Conservation (phyloP, 2,888 invertebrate genomes). For the Pristionchus entomophagus region DNA sequence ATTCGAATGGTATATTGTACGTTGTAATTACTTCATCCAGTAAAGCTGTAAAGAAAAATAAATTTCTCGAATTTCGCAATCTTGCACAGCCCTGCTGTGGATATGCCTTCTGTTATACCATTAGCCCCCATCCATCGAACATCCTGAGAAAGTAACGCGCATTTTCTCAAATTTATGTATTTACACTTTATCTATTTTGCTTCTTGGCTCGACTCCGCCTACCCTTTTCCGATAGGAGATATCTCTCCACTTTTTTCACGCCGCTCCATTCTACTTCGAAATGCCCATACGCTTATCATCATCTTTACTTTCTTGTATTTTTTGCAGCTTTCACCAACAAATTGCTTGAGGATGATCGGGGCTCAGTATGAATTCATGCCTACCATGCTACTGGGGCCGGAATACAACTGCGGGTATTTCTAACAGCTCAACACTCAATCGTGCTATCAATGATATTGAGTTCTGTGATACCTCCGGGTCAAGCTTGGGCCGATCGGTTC, state of each 20-base stretch:
- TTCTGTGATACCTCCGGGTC: background rate
- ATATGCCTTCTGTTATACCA: too few species aligned
- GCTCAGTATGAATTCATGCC: slow-evolving; percentile 23
- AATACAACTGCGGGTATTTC: background rate
- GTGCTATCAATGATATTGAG: too few species aligned
- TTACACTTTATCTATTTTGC: too few species aligned
- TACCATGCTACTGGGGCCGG: background rate
- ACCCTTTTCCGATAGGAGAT: background rate
- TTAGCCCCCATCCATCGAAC: too few species aligned
- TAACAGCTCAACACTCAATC: too few species aligned
- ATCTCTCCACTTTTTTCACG: background rate
- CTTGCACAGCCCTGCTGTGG: too few species aligned
- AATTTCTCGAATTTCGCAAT: too few species aligned
- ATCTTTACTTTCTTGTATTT: background rate
- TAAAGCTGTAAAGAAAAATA: too few species aligned
- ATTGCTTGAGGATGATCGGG: background rate
- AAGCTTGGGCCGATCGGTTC: background rate
- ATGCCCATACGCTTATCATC: background rate
- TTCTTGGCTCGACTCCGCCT: background rate
- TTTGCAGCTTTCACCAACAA: too few species aligned
- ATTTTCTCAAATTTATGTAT: background rate
- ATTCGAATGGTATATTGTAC: too few species aligned
- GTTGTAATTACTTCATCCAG: too few species aligned
- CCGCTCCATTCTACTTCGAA: background rate
- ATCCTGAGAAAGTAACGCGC: background rate